Evolutionary conservation across 2,113 vertebrate genomes (phyloP).

Genomic region (Amia ocellicauda): DNA sequence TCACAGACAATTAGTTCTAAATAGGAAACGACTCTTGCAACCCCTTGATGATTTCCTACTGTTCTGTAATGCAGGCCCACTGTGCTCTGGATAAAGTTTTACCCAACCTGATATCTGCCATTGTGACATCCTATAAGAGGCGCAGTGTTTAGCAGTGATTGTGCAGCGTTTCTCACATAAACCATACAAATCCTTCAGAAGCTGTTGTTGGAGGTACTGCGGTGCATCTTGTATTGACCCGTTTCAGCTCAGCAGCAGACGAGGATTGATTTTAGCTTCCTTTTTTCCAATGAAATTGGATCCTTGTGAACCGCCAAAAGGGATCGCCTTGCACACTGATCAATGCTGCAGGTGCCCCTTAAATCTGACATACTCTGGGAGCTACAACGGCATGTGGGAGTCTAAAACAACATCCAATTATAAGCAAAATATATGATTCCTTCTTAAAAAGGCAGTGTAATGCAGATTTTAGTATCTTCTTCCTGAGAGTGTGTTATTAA

Average conservation of each 20-base stretch:
- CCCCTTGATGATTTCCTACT: conserved; percentile 59
- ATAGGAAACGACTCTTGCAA: neutral
- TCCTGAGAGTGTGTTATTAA: too few relatives aligned
- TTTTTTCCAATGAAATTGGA: conserved; percentile 41
- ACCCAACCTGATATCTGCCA: conserved; percentile 56
- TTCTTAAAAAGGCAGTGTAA: too few relatives aligned
- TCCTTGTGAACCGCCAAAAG: conserved; percentile 34
- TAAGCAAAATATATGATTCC: too few relatives aligned
- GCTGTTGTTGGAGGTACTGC: conserved; percentile 48
- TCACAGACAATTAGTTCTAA: conserved; percentile 60
- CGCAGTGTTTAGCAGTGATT: conserved; percentile 46
- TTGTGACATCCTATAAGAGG: conserved; percentile 52
- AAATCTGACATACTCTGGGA: conserved; percentile 1
- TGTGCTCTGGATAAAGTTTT: conserved; percentile 61
- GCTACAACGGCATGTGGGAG: neutral
- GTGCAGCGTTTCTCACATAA: conserved; percentile 56
- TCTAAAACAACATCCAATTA: too few relatives aligned
- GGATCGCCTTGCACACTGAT: conserved; percentile 38
- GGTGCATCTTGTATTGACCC: conserved; percentile 50
- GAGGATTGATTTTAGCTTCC: conserved; percentile 46
- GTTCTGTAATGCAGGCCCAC: conserved; percentile 55
- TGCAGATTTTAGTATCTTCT: too few relatives aligned
- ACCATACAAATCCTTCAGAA: conserved; percentile 55
- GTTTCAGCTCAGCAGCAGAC: conserved; percentile 43
- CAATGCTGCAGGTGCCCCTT: conserved; percentile 27